A percentile compares a stretch with the other conserved stretches of the same genome.
Conservation (phyloP, 1,140 invertebrate species). For the Teleopsis dalmanni region DNA sequence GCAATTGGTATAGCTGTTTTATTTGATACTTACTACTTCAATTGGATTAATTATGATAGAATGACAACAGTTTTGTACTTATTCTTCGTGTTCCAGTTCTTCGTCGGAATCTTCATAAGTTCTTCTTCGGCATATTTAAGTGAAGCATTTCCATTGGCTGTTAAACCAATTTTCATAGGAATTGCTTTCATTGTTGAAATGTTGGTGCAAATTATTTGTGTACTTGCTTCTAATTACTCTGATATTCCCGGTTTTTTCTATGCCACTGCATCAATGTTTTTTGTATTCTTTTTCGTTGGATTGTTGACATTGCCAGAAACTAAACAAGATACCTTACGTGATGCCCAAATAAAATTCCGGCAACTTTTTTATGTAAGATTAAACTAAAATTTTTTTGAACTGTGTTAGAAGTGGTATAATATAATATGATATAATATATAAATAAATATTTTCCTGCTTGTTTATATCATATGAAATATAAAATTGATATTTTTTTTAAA, state of each 20-base stretch:
- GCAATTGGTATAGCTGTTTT: slow-evolving; percentile 24
- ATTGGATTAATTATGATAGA: slow-evolving; percentile 1
- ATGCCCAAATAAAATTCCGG: slow-evolving; percentile 31
- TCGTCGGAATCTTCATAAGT: slow-evolving; percentile 21
- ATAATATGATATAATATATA: too few species aligned
- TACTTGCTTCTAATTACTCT: not conserved
- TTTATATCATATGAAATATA: too few species aligned
- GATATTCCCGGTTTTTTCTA: slow-evolving; percentile 15
- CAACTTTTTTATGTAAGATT: too few species aligned
- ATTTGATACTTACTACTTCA: slow-evolving; percentile 12
- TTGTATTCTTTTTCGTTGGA: slow-evolving; percentile 19
- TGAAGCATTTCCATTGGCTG: slow-evolving; percentile 28
- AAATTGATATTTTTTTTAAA: too few species aligned
- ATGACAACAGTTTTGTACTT: slow-evolving; percentile 22
- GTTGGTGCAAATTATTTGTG: slow-evolving; percentile 11
- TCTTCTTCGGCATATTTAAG: slow-evolving; percentile 31
- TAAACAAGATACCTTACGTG: slow-evolving; percentile 22
- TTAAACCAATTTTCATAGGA: slow-evolving; percentile 28
- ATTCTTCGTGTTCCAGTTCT: slow-evolving; percentile 25
- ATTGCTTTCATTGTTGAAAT: slow-evolving; percentile 24
- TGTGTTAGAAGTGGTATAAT: too few species aligned
- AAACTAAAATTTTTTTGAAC: too few species aligned
- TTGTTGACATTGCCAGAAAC: slow-evolving; percentile 32
- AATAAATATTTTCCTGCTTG: too few species aligned
- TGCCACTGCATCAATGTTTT: slow-evolving; percentile 13